Conservation (phyloP, 2,888 invertebrate genomes). For the Marasmarcha lunaedactyla region DNA sequence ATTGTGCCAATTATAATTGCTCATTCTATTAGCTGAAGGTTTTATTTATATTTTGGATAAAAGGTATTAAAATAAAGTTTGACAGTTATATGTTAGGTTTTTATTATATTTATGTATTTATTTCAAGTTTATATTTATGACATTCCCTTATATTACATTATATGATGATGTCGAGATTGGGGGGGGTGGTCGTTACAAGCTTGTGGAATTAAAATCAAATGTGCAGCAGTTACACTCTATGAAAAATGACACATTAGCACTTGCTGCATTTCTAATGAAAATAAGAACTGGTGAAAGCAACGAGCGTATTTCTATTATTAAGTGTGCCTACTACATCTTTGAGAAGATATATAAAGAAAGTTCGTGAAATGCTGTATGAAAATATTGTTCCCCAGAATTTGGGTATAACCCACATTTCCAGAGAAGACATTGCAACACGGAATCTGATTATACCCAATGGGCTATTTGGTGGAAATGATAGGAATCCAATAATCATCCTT, state of each 20-base stretch:
- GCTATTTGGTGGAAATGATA: neutral
- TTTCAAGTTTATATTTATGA: no score
- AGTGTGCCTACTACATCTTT: neutral
- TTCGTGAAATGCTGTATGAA: neutral
- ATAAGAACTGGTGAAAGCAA: neutral
- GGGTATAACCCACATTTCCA: neutral
- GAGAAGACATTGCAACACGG: neutral
- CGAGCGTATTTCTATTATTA: neutral
- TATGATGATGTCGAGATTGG: no score
- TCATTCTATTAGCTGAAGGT: no score
- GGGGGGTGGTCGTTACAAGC: no score
- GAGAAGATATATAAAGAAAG: neutral
- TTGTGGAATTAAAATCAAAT: neutral
- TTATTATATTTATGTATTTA: no score
- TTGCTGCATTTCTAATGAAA: conserved; percentile 1
- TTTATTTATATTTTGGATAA: no score
- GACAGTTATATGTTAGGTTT: no score
- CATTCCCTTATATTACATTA: no score
- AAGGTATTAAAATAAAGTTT: no score
- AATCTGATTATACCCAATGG: no score
- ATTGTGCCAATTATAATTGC: no score
- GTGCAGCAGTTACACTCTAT: neutral
- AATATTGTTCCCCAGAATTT: neutral
- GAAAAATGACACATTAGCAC: neutral
- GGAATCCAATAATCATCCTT: neutral